A percentile compares a stretch with the other conserved stretches of the same genome.
Evolutionary conservation across 2,113 vertebrate species (phyloP).

Genomic region (Trochalopteron elliotii): DNA sequence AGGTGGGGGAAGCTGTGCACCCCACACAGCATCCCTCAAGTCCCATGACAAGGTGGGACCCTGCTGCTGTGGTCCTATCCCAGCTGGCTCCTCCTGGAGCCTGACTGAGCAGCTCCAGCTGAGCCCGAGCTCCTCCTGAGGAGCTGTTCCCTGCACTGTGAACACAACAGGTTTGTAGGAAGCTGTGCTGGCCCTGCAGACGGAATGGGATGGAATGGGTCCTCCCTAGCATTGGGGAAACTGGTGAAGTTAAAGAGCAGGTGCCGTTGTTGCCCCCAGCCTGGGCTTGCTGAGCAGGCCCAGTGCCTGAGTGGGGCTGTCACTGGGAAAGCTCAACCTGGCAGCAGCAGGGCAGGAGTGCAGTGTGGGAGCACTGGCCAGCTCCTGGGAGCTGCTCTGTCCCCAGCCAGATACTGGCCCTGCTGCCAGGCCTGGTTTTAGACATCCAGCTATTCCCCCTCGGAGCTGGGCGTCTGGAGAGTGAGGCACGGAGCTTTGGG

Average conservation of each 20-base stretch:
- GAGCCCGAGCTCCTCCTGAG: background rate
- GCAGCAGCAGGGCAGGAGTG: background rate
- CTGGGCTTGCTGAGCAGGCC: background rate
- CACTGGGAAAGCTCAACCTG: background rate
- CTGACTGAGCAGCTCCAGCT: background rate
- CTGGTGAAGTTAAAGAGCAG: fast-evolving
- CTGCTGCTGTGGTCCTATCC: background rate
- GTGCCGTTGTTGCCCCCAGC: background rate
- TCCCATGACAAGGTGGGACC: background rate
- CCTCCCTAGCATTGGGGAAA: background rate
- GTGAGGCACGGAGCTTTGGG: background rate
- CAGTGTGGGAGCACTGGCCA: fast-evolving
- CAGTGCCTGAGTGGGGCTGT: background rate
- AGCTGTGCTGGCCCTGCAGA: background rate
- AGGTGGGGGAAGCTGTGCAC: fast-evolving
- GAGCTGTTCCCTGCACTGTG: fast-evolving
- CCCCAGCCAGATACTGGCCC: background rate
- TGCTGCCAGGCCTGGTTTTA: background rate
- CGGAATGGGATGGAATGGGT: background rate
- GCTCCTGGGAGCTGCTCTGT: background rate
- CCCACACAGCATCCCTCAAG: fast-evolving
- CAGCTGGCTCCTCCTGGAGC: background rate
- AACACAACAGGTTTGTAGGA: background rate
- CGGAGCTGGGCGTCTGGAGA: background rate
- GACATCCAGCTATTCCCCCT: background rate